Evolutionary conservation across 64 coral and sea anemone species (phyloP), one percentile per base, ranked within the genome.

Genomic region (Pocillopora verrucosa): DNA sequence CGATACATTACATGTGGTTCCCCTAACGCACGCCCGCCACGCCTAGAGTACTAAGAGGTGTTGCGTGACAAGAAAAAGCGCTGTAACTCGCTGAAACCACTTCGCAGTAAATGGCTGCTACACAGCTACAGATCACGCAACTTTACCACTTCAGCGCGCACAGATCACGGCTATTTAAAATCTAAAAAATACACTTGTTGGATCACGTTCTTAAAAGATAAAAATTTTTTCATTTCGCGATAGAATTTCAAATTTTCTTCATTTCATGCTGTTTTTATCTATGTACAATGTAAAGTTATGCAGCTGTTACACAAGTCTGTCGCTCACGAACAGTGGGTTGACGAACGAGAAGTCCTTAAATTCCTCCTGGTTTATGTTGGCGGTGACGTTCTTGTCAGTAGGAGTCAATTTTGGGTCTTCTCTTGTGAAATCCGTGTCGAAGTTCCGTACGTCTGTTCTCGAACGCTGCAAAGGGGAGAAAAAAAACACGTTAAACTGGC

Each of bases 331-430:
- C 86, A 92, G 76, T 22, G 93, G 77, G 75, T 99, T 99, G 30
- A 95, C 97, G 60, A 93, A 99, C 24, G 93, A 93, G 78, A 99
- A 99, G 34, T 88, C 94, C 79, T 91, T 93, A 59, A 99, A 99
- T 57, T 99, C 97, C 19, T 95, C 90, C 65, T 99, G 97, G 84
- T 99, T 94, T 72, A 99, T 95, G 64, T 95, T 95, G 24, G 89
- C 74, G 20, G 93, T 78, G 36, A 95, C 85, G 26, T 90, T 92
- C 74, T 93, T 95, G 74, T 95, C 97, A 34, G 93, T 91, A 12
- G 93, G 97, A 1, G 97, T 99, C 15, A 99, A 60, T 75, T 76
- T 95, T 0, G 97, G 88, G 34, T 92, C 88, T 73, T 99, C 97
- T 25, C 69, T 87, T 45, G 97, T 99, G 75, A 95, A 99, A 80